Percentiles rank a stretch among this genome's conserved stretches.
phyloP scores from a whole-genome alignment of 2,888 invertebrate species.

The Sarcophaga carnaria region DNA sequence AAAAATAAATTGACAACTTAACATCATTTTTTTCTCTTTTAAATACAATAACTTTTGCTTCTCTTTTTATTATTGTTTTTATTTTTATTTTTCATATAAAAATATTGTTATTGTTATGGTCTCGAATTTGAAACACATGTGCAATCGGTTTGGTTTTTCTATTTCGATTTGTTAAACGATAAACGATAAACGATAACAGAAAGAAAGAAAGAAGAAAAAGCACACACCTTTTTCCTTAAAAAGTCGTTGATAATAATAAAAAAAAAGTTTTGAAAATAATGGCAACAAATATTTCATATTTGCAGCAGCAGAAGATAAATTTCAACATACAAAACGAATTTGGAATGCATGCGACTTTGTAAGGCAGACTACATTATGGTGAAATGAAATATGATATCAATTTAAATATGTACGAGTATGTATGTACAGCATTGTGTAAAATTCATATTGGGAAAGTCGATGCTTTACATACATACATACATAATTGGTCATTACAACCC shows the following conservation, averaged over 20 bases:
- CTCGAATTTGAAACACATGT: constrained; percentile 12
- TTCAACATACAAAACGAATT: background rate
- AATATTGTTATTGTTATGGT: background rate
- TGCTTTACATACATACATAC: too few relatives aligned
- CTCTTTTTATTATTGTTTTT: constrained; percentile 3
- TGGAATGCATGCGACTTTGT: background rate
- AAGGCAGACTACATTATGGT: background rate
- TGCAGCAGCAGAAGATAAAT: background rate
- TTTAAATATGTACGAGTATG: too few relatives aligned
- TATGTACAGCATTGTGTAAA: too few relatives aligned
- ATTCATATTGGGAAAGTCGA: too few relatives aligned
- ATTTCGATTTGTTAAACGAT: background rate
- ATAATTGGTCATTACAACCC: too few relatives aligned
- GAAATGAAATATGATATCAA: too few relatives aligned
- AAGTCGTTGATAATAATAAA: background rate
- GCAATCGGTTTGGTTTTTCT: background rate
- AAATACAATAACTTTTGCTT: background rate
- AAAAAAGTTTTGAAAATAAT: background rate
- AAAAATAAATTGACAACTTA: constrained; percentile 44
- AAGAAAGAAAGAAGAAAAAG: background rate
- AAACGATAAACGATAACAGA: background rate
- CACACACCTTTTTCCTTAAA: constrained; percentile 45
- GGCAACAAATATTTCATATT: background rate
- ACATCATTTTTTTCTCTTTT: constrained; percentile 38
- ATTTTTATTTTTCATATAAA: background rate